These are phyloP conservation scores for Brachyalestes nurse DNA, from an alignment of 2,797 vertebrate species.

Conservation along the genomic window DNA sequence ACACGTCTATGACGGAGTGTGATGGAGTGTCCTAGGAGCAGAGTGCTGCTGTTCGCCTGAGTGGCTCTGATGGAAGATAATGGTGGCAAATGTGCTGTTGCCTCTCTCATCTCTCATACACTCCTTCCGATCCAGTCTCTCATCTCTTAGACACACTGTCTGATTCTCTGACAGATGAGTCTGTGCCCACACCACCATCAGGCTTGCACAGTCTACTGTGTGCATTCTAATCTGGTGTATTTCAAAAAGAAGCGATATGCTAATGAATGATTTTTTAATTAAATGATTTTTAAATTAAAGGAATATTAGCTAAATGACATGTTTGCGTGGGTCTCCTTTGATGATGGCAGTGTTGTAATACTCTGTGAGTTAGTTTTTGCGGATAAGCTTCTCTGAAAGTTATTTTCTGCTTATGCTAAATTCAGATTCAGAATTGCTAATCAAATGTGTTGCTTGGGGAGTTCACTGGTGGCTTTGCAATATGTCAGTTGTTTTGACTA, in stretches of 20 bases:
- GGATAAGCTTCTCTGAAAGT: neutral
- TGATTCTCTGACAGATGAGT: constrained; percentile 24
- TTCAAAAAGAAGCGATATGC: neutral
- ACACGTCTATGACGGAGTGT: constrained; percentile 54
- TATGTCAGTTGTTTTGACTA: neutral
- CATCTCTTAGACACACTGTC: constrained; percentile 34
- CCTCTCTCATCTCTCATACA: constrained; percentile 30
- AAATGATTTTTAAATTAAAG: neutral
- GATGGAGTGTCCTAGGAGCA: constrained; percentile 62
- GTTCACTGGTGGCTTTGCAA: neutral
- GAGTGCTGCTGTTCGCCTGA: constrained; percentile 52
- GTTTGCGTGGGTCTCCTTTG: neutral
- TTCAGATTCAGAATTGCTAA: neutral
- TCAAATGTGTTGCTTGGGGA: neutral
- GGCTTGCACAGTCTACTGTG: constrained; percentile 1
- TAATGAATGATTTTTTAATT: neutral
- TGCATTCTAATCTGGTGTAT: constrained; percentile 16
- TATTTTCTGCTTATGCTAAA: neutral
- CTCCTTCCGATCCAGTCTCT: constrained; percentile 17
- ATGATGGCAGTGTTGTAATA: neutral
- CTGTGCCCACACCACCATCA: constrained; percentile 19
- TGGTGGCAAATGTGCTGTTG: constrained; percentile 59
- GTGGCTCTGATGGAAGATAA: constrained; percentile 70
- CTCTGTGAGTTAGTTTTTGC: neutral
- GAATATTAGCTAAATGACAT: neutral